These are phyloP conservation scores for Aphelinus atriplicis DNA, from an alignment of 1,140 invertebrate species.

Conservation along the genomic window DNA sequence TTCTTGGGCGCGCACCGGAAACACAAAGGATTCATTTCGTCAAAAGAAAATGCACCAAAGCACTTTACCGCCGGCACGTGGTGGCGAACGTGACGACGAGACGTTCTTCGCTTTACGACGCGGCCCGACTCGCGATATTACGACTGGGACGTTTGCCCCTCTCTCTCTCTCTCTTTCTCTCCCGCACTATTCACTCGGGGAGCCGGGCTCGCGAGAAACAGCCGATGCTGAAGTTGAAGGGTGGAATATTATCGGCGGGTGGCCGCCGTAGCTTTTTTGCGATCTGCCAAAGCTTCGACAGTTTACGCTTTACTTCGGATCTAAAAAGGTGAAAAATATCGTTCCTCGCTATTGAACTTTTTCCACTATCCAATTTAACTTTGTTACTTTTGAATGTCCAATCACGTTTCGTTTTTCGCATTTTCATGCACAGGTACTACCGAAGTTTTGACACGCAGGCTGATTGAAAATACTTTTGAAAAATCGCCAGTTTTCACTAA, in stretches of 20 bases:
- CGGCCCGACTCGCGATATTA: slow-evolving; percentile 14
- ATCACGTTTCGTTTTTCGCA: too few species aligned
- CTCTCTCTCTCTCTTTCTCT: too few species aligned
- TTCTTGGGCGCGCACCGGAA: neutral
- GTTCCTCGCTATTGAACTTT: too few species aligned
- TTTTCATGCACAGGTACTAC: too few species aligned
- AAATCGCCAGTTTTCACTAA: too few species aligned
- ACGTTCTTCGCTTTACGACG: neutral
- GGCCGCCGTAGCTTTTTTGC: neutral
- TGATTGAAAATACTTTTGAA: too few species aligned
- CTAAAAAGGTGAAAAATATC: too few species aligned
- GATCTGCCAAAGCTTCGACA: too few species aligned
- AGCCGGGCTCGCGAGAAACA: neutral
- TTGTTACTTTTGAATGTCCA: too few species aligned
- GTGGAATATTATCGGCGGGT: slow-evolving; percentile 9
- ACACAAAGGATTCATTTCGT: slow-evolving; percentile 38
- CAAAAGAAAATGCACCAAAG: slow-evolving; percentile 34
- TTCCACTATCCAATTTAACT: too few species aligned
- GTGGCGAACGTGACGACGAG: neutral
- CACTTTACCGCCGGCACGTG: slow-evolving; percentile 15
- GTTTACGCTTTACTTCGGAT: too few species aligned
- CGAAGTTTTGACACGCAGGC: too few species aligned
- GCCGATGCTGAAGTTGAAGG: slow-evolving; percentile 1
- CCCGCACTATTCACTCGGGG: neutral
- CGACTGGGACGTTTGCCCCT: neutral